Base-by-base conservation (phyloP, 2,888 invertebrate species). In the Adineta ricciae region DNA sequence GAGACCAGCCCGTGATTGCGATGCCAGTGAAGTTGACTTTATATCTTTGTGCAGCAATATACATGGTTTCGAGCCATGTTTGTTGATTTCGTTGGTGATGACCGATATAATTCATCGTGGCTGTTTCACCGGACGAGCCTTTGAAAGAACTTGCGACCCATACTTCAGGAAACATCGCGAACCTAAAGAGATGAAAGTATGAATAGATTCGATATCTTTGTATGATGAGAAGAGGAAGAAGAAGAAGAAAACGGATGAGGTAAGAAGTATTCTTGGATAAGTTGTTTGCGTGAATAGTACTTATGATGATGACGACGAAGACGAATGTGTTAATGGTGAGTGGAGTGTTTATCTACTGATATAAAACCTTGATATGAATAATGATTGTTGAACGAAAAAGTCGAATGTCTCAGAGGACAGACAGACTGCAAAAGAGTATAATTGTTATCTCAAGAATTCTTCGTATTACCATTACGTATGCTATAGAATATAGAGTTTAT, bases 1-100 rank as follows among this genome's bases (percentile, higher is more conserved):
- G 89, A 32, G 86, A 86, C 86, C 86, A 86, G 14, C 86, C 86
- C 21, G 86, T 86, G 11, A 86, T 24, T 21, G 84, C 86, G 19
- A 86, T 41, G 21, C 86, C 86, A 32, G 83, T 83, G 82, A 86
- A 86, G 27, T 83, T 54, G 2, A 78, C 41, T n/a, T 24, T 41
- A 78, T n/a, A 8, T 78, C 24, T 78, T 78, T 41, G 1, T 0
- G 24, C 24, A 41, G 78, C 78, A 36, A 11, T 38, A 52, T 72
- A 73, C 85, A 85, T 85, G 32, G 83, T 46, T 49, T 84, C 56
- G n/a, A 85, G 83, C 85, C 85, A 85, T 56, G 85, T 83, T 82
- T 83, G 24, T 46, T 85, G 85, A 85, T 85, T 85, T n/a, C 83
- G 83, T 46, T 85, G 83, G 82, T 85, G 85, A 85, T 85, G 85